Evolutionary conservation across 1,140 invertebrate genomes (phyloP).

Genomic region (Trinorchestia longiramus): DNA sequence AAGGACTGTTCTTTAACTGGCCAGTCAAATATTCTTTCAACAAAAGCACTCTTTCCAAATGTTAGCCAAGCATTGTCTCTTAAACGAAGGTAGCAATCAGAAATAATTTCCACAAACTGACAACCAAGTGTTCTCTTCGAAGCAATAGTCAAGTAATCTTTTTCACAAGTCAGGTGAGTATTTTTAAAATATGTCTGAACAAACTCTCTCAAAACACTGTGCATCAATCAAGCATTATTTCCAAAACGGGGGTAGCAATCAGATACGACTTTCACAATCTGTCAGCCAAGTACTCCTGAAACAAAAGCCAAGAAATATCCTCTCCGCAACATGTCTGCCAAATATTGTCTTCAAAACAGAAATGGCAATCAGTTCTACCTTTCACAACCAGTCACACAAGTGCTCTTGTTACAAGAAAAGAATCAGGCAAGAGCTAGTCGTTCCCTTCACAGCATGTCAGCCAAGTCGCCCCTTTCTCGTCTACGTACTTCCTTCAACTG

Average conservation of each 20-base stretch:
- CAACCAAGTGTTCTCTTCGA: background rate
- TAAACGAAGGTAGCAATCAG: background rate
- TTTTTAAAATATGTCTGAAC: too few species aligned
- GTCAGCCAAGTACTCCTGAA: background rate
- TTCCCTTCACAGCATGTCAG: background rate
- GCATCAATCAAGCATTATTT: background rate
- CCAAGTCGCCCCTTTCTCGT: background rate
- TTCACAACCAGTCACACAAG: background rate
- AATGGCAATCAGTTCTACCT: background rate
- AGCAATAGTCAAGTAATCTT: background rate
- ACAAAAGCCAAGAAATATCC: background rate
- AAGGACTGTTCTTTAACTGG: background rate
- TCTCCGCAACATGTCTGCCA: too few species aligned
- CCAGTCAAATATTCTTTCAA: background rate
- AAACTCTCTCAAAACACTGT: too few species aligned
- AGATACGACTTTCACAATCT: background rate
- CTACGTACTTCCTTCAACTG: background rate
- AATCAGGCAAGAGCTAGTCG: background rate
- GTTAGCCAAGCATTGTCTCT: background rate
- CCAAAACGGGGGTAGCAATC: background rate
- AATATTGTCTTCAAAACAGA: background rate
- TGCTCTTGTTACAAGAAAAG: background rate
- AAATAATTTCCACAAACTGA: background rate
- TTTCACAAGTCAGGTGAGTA: background rate
- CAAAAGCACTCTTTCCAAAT: too few species aligned